Conservation (phyloP, 2,113 vertebrate genomes). For the Eonycteris spelaea region DNA sequence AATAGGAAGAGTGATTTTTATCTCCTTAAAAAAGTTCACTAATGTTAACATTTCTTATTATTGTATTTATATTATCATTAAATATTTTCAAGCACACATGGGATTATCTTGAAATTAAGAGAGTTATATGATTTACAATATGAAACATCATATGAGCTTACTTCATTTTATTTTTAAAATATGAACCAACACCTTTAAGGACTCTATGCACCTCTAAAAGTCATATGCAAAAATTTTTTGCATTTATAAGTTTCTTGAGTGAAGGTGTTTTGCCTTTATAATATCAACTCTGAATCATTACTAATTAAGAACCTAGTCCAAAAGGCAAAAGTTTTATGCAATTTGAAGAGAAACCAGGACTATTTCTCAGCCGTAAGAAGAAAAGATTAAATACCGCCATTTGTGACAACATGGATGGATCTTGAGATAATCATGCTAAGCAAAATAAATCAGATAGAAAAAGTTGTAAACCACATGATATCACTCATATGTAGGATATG, state of each 20-base stretch:
- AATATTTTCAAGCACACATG: not conserved
- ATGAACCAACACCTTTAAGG: not conserved
- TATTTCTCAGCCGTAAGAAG: no score
- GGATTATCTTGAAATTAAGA: not conserved
- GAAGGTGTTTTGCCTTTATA: not conserved
- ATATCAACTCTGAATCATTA: not conserved
- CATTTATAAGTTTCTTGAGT: not conserved
- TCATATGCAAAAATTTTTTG: not conserved
- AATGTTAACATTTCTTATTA: not conserved
- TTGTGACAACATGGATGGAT: no score
- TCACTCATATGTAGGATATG: no score
- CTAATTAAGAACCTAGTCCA: not conserved
- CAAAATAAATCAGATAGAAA: no score
- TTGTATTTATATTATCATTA: not conserved
- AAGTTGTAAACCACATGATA: no score
- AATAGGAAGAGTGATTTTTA: not conserved
- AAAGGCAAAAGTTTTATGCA: no score
- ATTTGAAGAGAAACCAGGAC: no score
- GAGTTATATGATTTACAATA: not conserved
- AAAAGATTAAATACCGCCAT: no score
- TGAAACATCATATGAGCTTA: not conserved
- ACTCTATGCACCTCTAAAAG: not conserved
- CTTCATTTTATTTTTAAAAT: not conserved
- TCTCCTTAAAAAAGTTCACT: not conserved
- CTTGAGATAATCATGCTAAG: no score